Conservation (phyloP, 1,140 invertebrate species). For the Coelopa frigida region DNA sequence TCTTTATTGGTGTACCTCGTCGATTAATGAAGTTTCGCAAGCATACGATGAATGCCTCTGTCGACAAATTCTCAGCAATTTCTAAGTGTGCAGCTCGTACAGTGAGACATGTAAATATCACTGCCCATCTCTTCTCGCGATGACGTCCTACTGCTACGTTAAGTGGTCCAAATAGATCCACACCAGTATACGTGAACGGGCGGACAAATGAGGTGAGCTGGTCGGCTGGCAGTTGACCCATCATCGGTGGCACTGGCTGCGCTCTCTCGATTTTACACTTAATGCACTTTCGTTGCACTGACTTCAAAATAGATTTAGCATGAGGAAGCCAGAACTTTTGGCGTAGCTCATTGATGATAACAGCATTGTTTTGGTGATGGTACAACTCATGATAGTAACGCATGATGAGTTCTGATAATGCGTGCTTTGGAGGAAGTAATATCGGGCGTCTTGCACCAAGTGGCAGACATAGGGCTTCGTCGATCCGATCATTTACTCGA, state of each 20-base stretch:
- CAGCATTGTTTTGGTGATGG: conserved; percentile 10
- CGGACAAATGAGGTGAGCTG: background rate
- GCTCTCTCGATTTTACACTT: conserved; percentile 1
- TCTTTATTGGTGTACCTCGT: conserved; percentile 17
- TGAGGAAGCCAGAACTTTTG: conserved; percentile 9
- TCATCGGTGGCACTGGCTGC: conserved; percentile 6
- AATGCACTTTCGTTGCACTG: background rate
- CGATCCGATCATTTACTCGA: background rate
- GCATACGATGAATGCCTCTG: conserved; percentile 13
- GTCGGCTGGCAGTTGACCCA: conserved; percentile 4
- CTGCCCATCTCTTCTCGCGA: conserved; percentile 21
- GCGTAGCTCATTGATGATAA: conserved; percentile 6
- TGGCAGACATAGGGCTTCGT: background rate
- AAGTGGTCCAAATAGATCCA: conserved; percentile 11
- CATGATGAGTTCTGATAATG: background rate
- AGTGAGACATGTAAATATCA: conserved; percentile 20
- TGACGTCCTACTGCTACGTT: conserved; percentile 14
- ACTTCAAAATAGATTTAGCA: background rate
- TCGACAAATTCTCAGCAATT: conserved; percentile 10
- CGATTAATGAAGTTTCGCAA: conserved; percentile 19
- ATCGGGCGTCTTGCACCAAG: background rate
- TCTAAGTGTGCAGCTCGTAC: conserved; percentile 19
- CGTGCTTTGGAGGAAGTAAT: background rate
- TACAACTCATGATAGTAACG: background rate
- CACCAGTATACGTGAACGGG: conserved; percentile 11